Conservation (phyloP, 2,797 vertebrate genomes). For the Linurgus olivaceus region DNA sequence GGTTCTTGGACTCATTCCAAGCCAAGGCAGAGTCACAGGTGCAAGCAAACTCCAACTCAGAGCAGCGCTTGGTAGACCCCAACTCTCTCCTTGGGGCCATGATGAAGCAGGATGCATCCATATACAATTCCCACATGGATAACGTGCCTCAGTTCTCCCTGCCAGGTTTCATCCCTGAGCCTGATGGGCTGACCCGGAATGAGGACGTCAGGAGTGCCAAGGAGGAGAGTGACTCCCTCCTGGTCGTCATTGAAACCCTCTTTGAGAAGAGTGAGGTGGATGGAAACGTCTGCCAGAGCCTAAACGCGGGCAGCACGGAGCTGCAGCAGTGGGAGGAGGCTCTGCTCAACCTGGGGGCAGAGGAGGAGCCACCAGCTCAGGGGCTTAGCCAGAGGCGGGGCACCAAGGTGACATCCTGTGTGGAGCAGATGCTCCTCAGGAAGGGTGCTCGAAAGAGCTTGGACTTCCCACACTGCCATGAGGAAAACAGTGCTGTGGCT, state of each 20-base stretch:
- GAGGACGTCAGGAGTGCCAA: not conserved
- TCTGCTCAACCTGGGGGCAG: conserved; percentile 69
- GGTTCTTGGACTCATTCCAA: conserved; percentile 53
- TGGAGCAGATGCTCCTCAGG: conserved; percentile 73
- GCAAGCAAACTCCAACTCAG: conserved; percentile 37
- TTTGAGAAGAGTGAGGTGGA: conserved; percentile 75
- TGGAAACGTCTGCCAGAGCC: conserved; percentile 24
- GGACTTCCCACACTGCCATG: not conserved
- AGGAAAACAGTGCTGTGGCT: not conserved
- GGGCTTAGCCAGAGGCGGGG: conserved; percentile 61
- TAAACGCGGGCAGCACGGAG: conserved; percentile 28
- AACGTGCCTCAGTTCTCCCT: conserved; percentile 29
- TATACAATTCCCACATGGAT: conserved; percentile 74
- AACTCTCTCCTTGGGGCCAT: conserved; percentile 78
- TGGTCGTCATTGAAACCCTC: conserved; percentile 73
- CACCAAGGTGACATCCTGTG: conserved; percentile 65
- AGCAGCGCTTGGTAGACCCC: conserved; percentile 58
- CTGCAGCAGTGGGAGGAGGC: conserved; percentile 79
- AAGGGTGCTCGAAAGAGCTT: not conserved
- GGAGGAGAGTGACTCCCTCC: conserved; percentile 58
- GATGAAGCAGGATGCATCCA: conserved; percentile 82
- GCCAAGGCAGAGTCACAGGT: conserved; percentile 65
- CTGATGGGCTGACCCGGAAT: accelerated
- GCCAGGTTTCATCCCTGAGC: not conserved
- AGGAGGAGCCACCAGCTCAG: not conserved